Evolutionary conservation across 2,888 invertebrate species (phyloP).

Genomic region (Thymelicus acteon): DNA sequence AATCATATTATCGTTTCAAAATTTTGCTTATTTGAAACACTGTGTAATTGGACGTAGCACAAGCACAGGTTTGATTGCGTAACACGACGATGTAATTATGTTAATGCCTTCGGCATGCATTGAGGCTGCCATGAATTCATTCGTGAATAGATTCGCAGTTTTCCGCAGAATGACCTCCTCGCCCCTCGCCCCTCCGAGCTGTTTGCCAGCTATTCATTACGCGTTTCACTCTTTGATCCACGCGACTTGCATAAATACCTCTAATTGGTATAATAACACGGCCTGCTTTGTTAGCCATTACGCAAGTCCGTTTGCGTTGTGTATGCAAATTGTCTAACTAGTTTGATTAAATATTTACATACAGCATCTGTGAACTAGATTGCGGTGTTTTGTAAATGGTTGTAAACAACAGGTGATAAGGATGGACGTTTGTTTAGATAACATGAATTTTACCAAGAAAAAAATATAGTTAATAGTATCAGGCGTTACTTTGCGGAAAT

Average conservation of each 20-base stretch:
- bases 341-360: constrained; percentile 16
- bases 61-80: background rate
- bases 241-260: constrained; percentile 29
- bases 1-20: background rate
- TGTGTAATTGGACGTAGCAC: background rate
- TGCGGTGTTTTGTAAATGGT: background rate
- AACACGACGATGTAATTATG: background rate
- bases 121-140: background rate
- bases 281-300: constrained; percentile 17
- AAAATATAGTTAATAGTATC: too few species aligned
- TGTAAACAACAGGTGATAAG: background rate
- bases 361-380: background rate
- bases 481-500: too few species aligned
- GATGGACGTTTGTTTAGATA: background rate
- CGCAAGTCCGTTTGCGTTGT: constrained; percentile 9
- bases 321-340: constrained; percentile 20
- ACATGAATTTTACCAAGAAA: too few species aligned
- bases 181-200: background rate
- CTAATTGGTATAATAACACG: constrained; percentile 30
- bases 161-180: background rate
- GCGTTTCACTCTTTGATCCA: constrained; percentile 27
- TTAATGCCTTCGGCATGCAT: background rate
- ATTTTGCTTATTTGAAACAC: background rate
- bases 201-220: constrained; percentile 23
- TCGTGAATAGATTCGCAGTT: constrained; percentile 3